These are phyloP conservation scores for Dufourea novaeangliae DNA, from an alignment of 1,140 invertebrate genomes.

Conservation along the genomic window DNA sequence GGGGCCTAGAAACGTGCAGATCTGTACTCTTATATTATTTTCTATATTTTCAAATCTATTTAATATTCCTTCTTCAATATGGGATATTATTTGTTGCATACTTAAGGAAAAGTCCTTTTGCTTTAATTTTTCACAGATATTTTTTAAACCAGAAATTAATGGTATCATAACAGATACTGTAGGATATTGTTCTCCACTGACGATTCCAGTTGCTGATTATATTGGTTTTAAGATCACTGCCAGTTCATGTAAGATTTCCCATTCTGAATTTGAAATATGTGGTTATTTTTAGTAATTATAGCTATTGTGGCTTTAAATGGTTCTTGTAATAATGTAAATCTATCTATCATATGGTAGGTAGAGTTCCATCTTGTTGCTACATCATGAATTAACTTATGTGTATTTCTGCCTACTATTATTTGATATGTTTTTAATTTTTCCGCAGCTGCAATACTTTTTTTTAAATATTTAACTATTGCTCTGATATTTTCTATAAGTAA, in stretches of 20 bases:
- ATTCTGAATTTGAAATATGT: neutral
- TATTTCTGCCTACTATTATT: neutral
- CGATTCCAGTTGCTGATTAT: slow-evolving; percentile 5
- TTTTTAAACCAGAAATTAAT: neutral
- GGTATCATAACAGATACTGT: neutral
- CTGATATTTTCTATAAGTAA: neutral
- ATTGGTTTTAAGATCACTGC: neutral
- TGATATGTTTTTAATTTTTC: slow-evolving; percentile 1
- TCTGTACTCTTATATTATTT: neutral
- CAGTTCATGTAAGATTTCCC: slow-evolving; percentile 7
- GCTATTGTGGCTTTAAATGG: slow-evolving; percentile 1
- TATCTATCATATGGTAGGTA: slow-evolving; percentile 25
- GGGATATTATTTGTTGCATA: neutral
- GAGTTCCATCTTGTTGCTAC: slow-evolving; percentile 22
- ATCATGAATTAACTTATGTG: slow-evolving; percentile 6
- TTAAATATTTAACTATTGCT: neutral
- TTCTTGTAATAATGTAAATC: slow-evolving; percentile 18
- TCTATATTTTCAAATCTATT: neutral
- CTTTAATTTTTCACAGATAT: neutral
- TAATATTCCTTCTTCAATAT: neutral
- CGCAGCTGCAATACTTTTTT: neutral
- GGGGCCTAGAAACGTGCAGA: neutral
- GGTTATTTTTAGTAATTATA: slow-evolving; percentile 7
- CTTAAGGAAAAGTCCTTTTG: neutral
- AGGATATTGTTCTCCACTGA: neutral